Conservation (phyloP, 2,888 invertebrate genomes). For the Philhelius pedissequus region DNA sequence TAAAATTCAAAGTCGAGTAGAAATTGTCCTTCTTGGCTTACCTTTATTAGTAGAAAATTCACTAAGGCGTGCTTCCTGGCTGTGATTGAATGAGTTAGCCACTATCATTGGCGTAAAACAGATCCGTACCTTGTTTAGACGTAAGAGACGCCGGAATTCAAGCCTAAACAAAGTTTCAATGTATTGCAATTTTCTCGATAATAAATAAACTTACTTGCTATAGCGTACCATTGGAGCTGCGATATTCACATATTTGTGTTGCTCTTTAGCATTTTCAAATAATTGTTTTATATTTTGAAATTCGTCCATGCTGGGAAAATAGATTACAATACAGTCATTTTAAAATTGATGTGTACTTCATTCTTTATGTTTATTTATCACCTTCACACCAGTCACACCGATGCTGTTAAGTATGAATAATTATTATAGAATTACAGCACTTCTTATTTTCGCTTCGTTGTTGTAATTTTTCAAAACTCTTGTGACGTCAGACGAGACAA, state of each 20-base stretch:
- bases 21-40: conserved; percentile 69
- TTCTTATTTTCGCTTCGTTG: too few relatives aligned
- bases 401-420: too few relatives aligned
- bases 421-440: too few relatives aligned
- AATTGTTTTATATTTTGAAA: conserved; percentile 82
- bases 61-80: conserved; percentile 89
- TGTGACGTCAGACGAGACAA: too few relatives aligned
- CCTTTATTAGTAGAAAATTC: conserved; percentile 87
- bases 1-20: background rate
- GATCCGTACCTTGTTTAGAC: conserved; percentile 91
- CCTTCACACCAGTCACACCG: too few relatives aligned
- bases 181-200: conserved; percentile 55
- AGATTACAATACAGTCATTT: too few relatives aligned
- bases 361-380: too few relatives aligned
- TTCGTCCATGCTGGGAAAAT: conserved; percentile 7
- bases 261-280: conserved; percentile 81
- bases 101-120: conserved; percentile 98
- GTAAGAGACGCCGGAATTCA: conserved; percentile 87
- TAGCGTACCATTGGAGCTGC: conserved; percentile 98
- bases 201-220: conserved; percentile 83
- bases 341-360: too few relatives aligned
- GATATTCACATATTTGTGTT: conserved; percentile 84
- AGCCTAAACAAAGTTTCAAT: conserved; percentile 79
- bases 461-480: too few relatives aligned
- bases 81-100: conserved; percentile 94